These are phyloP conservation scores for Diarsia dahlii DNA, from an alignment of 2,888 invertebrate genomes.

Conservation along the genomic window DNA sequence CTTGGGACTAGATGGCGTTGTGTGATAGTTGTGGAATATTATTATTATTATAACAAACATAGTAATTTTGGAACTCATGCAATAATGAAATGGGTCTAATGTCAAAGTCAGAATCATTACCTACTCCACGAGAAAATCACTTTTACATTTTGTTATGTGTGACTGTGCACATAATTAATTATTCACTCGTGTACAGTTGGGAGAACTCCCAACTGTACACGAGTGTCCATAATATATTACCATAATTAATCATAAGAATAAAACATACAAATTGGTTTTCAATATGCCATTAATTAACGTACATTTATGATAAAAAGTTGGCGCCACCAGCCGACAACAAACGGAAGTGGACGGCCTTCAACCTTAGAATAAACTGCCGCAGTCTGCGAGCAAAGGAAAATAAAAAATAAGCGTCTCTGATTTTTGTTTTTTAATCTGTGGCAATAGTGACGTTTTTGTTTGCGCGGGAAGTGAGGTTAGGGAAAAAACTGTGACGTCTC, in stretches of 20 bases:
- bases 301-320: slow-evolving; percentile 71
- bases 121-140: background rate
- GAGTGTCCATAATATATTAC: slow-evolving; percentile 25
- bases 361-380: slow-evolving; percentile 53
- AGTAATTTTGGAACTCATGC: background rate
- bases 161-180: background rate
- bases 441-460: slow-evolving; percentile 37
- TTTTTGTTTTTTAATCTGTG: slow-evolving; percentile 44
- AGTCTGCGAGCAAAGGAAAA: slow-evolving; percentile 34
- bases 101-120: background rate
- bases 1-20: too few relatives aligned
- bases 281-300: slow-evolving; percentile 44
- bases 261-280: slow-evolving; percentile 51
- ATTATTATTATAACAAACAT: too few relatives aligned
- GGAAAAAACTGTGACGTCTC: slow-evolving; percentile 17
- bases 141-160: background rate
- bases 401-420: slow-evolving; percentile 29
- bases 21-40: too few relatives aligned
- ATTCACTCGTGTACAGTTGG: too few relatives aligned
- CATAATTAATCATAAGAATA: slow-evolving; percentile 47
- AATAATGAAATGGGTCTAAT: background rate
- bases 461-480: slow-evolving; percentile 24
- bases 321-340: slow-evolving; percentile 71
- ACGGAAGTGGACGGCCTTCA: slow-evolving; percentile 72
- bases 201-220: slow-evolving; percentile 1